Base-by-base conservation (phyloP, 2,888 invertebrate species). In the Tenthredo amoena region DNA sequence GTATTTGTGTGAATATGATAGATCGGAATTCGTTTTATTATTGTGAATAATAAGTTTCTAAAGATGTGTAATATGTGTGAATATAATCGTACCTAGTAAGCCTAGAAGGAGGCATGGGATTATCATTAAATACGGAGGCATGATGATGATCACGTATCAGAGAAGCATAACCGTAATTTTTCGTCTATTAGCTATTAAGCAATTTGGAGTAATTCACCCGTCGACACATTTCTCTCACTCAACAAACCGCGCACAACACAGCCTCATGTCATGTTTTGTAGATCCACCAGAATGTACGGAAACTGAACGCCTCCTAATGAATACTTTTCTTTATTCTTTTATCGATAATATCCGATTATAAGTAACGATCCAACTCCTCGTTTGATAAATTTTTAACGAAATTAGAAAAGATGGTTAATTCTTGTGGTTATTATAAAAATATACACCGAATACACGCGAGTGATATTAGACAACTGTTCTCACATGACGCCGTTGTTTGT, bases 121-220 rank as follows among this genome's bases (percentile, higher is more conserved):
- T 91, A 92, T 90, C 87, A 89, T 91, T 88, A 90, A 88, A 89
- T 91, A 91, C 89, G 90, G 90, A 88, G 90, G 90, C 93, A 93
- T 92, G 88, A 90, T 91, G 91, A 90, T 34, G 71, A 62, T 26
- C 34, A 88, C 86, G 87, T 88, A 91, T 92, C 90, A 92, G 89
- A 91, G 89, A 90, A 90, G 90, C 91, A 92, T 92, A 91, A 90
- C 91, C 91, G 89, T 89, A 90, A 91, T 91, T 91, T 90, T 89
- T 89, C 91, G 91, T 91, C 90, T 90, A 91, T 92, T 91, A 91
- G 90, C 91, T 92, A 90, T 92, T 91, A 91, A 92, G 91, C 90
- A 91, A 92, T 92, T 92, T 91, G 90, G 90, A 90, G 90, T 89
- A 90, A 88, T 88, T 87, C 87, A 88, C 87, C 86, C 88, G 86